Evolutionary conservation across 2,113 vertebrate genomes (phyloP), one percentile per base, ranked within the genome.

Genomic region (Channa argus): DNA sequence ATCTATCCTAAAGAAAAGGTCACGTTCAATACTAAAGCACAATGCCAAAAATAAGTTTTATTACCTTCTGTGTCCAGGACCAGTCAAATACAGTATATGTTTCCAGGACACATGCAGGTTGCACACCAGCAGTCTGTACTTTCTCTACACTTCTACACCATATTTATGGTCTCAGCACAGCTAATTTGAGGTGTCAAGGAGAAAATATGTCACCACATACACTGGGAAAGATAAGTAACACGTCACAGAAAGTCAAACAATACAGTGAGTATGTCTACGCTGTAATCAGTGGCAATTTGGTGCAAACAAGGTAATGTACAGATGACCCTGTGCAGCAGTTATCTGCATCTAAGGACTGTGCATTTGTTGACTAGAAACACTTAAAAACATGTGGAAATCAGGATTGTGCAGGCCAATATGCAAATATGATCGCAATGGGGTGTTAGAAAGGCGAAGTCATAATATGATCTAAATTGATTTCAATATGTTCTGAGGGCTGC

Each of bases 221-320:
- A 8, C 63, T 3, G 34, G 36, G 9, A n/a, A 68, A 60, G 38
- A 71, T 67, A 53, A 67, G 61, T 62, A 47, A 61, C 55, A 66
- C 65, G 65, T 85, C 65, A 78, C 14, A 12, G 15, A 13, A 13
- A 61, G 63, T 61, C 59, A 72, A 41, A 41, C 39, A 41, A 84
- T 41, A 77, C 12, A 47, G 33, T 0, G 3, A 58, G 8, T 53
- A 63, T 75, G 74, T 74, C 51, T 71, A 45, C 64, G 4, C 34
- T 46, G 45, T 63, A 51, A 63, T 37, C n/a, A 11, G 5, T 33
- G 10, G 24, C 36, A 36, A 13, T 59, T 45, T 45, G 63, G 44
- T 79, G 44, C n/a, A 13, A 11, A n/a, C 8, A 2, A 15, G 38
- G 13, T 11, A 14, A 63, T 6, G 24, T 8, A 14, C n/a, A 50